These are phyloP conservation scores for Zaprionus camerounensis DNA, from an alignment of 1,140 invertebrate genomes.

Conservation along the genomic window DNA sequence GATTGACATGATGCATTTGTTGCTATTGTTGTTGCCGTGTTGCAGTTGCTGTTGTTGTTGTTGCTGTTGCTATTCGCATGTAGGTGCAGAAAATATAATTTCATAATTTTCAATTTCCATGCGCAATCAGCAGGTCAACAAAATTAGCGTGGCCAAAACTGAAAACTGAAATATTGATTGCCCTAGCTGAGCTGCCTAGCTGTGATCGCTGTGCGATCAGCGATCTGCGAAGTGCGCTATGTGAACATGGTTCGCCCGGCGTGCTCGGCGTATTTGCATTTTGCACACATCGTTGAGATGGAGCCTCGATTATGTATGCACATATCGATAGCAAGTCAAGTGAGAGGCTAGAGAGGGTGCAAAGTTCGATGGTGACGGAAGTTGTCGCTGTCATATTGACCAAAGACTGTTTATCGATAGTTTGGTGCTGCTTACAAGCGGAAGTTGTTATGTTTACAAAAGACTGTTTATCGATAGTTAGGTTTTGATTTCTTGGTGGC, in stretches of 20 bases:
- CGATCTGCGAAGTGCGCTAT: conserved; percentile 38
- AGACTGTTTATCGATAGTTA: not conserved
- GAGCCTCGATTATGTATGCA: conserved; percentile 35
- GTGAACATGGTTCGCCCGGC: conserved; percentile 42
- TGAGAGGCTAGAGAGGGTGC: conserved; percentile 35
- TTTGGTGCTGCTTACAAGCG: conserved; percentile 9
- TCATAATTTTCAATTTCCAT: conserved; percentile 82
- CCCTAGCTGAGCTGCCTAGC: conserved; percentile 45
- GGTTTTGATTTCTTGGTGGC: not conserved
- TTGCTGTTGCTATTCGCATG: conserved; percentile 58
- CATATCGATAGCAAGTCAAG: conserved; percentile 14
- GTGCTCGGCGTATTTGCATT: conserved; percentile 59
- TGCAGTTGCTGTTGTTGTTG: conserved; percentile 10
- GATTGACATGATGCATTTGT: conserved; percentile 76
- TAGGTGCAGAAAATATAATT: conserved; percentile 78
- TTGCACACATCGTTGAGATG: conserved; percentile 66
- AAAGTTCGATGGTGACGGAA: conserved; percentile 37
- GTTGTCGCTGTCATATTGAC: conserved; percentile 6
- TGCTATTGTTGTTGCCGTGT: conserved; percentile 31
- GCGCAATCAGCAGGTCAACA: conserved; percentile 80
- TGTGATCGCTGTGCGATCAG: conserved; percentile 27
- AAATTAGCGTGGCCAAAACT: conserved; percentile 81
- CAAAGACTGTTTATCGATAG: not conserved
- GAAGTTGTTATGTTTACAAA: conserved; percentile 15
- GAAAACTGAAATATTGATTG: conserved; percentile 46